Evolutionary conservation across 2,888 invertebrate species (phyloP), one percentile per base, ranked within the genome.

Genomic region (Tortrix viridana): DNA sequence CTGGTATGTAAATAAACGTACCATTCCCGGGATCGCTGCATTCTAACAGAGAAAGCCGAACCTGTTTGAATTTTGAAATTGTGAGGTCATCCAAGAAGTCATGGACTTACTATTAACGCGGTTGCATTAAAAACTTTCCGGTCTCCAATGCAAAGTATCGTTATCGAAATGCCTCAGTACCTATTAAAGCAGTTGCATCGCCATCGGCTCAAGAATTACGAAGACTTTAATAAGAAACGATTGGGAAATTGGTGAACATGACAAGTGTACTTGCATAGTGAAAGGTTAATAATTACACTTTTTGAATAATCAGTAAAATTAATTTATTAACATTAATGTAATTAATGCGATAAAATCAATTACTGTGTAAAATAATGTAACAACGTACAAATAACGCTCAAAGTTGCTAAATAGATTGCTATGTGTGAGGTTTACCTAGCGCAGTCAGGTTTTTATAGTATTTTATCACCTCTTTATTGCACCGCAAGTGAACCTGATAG

Each of bases 1-100:
- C 65, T 64, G 67, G 66, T 69, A 82, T 84, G 81, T 77, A 75
- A 80, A 85, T 84, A 73, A 75, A 41, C 19, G 78, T 76, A 79
- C 72, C 75, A 85, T 85, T 84, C 84, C 79, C 82, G 84, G 85
- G 78, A 76, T 78, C 72, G 73, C 75, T 76, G 75, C 78, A 75
- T 78, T 79, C 77, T 76, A 75, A 71, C 56, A 72, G 76, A 82
- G 84, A 84, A 84, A 84, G 80, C 74, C 66, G 76, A 83, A 85
- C 84, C 79, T 74, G 85, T 85, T 84, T 76, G 66, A 72, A 75
- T 84, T 81, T 82, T 77, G 76, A 79, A 82, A 82, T 73, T 72
- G 72, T 71, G 68, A 70, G 68, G 38, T 69, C 68, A 67, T 67
- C 26, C 7, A 48, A 56, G 49, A 59, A 48, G 50, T 56, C 59